These are phyloP conservation scores for Macrosoma leucophasiata DNA, from an alignment of 2,888 invertebrate species.

Conservation along the genomic window DNA sequence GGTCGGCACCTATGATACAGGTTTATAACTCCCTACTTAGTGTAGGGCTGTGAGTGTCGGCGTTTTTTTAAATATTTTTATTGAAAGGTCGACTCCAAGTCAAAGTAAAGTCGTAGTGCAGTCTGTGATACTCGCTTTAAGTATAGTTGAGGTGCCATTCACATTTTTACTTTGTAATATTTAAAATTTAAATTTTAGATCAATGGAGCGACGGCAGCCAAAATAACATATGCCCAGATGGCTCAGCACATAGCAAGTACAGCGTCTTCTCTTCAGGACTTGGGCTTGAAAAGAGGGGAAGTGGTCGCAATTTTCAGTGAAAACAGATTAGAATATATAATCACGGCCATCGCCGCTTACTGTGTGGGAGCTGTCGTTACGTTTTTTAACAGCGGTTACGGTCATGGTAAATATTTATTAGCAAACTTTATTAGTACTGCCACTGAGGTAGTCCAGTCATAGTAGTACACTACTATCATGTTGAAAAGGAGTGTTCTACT, in stretches of 20 bases:
- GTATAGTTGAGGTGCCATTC: too few species aligned
- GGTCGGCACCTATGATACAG: too few species aligned
- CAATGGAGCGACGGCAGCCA: slow-evolving; percentile 35
- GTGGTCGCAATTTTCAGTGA: slow-evolving; percentile 44
- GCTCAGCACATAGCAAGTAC: slow-evolving; percentile 37
- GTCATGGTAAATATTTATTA: slow-evolving; percentile 39
- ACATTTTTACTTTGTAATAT: too few species aligned
- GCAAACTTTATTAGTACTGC: too few species aligned
- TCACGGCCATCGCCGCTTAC: slow-evolving; percentile 34
- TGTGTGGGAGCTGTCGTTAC: slow-evolving; percentile 39
- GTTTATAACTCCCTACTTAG: too few species aligned
- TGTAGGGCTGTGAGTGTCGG: too few species aligned
- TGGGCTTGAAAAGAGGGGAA: slow-evolving; percentile 36
- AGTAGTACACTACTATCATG: too few species aligned
- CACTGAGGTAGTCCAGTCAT: too few species aligned
- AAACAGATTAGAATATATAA: slow-evolving; percentile 40
- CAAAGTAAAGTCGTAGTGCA: too few species aligned
- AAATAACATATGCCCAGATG: slow-evolving; percentile 35
- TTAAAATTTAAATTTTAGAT: slow-evolving; percentile 33
- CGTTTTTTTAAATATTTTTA: too few species aligned
- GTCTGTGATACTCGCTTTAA: not conserved
- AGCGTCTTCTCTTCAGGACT: slow-evolving; percentile 30
- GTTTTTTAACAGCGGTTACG: slow-evolving; percentile 40
- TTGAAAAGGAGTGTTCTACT: too few species aligned
- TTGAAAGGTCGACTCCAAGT: too few species aligned